Percentiles rank a stretch among this genome's conserved stretches.
These are phyloP conservation scores for Trachelus troglodyta DNA, from an alignment of 2,888 invertebrate genomes.

Conservation along the genomic window DNA sequence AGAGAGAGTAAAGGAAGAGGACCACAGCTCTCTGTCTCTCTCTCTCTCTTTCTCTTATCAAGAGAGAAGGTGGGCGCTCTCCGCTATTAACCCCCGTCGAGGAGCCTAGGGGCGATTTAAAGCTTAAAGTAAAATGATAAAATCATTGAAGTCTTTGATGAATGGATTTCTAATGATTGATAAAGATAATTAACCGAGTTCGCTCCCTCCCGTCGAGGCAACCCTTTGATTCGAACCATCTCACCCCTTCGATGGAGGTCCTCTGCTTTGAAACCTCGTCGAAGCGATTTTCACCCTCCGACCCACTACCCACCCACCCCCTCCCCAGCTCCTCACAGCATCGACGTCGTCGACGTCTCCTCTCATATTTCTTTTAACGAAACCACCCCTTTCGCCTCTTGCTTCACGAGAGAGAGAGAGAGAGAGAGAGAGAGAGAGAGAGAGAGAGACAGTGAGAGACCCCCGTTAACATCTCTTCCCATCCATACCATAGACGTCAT, in stretches of 20 bases:
- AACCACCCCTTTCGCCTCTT: conserved; percentile 21
- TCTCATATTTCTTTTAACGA: conserved; percentile 42
- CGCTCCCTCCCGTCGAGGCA: conserved; percentile 18
- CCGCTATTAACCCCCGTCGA: conserved; percentile 8
- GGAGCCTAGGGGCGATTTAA: conserved; percentile 30
- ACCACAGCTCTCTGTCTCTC: conserved; percentile 14
- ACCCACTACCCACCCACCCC: conserved; percentile 20
- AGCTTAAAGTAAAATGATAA: conserved; percentile 28
- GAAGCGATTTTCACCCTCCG: conserved; percentile 28
- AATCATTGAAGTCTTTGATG: conserved; percentile 37
- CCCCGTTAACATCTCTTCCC: not conserved
- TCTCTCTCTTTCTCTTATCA: conserved; percentile 26
- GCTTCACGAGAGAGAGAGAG: not conserved
- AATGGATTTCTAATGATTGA: conserved; percentile 57
- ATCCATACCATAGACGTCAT: not conserved
- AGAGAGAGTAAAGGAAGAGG: not conserved
- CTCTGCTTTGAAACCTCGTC: conserved; percentile 25
- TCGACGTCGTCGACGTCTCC: conserved; percentile 9
- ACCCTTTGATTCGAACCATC: conserved; percentile 23
- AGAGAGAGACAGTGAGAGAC: no score
- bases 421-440: no score
- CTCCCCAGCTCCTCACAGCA: not conserved
- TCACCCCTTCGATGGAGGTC: conserved; percentile 21
- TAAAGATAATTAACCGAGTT: conserved; percentile 56
- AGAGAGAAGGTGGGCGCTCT: conserved; percentile 18